Conservation (phyloP, 2,888 invertebrate species). For the Philereme vetulata region DNA sequence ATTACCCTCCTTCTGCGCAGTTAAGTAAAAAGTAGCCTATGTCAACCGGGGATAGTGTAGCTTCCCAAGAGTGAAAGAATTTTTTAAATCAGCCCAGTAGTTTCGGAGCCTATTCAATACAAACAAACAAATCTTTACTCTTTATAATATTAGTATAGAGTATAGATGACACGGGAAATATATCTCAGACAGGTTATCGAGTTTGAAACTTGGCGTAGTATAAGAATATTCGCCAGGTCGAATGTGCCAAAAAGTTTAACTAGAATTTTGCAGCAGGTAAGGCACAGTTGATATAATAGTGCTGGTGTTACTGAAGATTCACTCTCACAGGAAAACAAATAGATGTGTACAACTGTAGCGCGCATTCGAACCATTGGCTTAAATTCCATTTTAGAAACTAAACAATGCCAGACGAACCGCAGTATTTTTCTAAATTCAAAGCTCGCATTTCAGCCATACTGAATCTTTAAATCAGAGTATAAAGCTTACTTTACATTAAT, state of each 20-base stretch:
- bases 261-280: conserved; percentile 42
- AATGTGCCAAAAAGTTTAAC: conserved; percentile 51
- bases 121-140: too few species aligned
- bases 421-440: neutral
- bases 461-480: neutral
- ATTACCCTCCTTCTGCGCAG: too few species aligned
- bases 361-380: neutral
- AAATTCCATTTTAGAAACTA: neutral
- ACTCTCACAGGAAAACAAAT: neutral
- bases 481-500: conserved; percentile 11
- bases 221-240: conserved; percentile 44
- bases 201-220: conserved; percentile 36
- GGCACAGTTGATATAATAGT: conserved; percentile 11
- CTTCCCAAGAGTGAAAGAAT: too few species aligned
- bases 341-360: too few species aligned
- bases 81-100: too few species aligned
- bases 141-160: too few species aligned
- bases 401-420: too few species aligned
- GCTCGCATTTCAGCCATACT: neutral
- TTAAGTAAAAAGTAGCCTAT: too few species aligned
- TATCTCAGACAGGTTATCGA: conserved; percentile 42
- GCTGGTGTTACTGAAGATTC: neutral
- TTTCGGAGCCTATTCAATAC: too few species aligned
- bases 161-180: conserved; percentile 41
- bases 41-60: too few species aligned